These are phyloP conservation scores for Cerastis leucographa DNA, from an alignment of 2,888 invertebrate species.

Conservation along the genomic window DNA sequence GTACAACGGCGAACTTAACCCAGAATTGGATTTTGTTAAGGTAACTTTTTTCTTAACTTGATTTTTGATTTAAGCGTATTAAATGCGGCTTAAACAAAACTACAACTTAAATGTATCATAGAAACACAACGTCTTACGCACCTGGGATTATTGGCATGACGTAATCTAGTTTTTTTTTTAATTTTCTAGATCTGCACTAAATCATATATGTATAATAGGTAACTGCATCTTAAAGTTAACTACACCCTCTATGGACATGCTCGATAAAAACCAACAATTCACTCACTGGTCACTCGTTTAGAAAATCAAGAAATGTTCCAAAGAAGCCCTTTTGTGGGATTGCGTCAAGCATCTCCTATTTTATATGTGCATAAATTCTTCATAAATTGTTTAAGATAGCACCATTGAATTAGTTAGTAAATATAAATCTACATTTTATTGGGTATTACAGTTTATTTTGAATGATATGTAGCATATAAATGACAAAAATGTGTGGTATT, in stretches of 20 bases:
- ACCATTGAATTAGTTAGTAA: constrained; percentile 54
- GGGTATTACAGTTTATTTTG: constrained; percentile 44
- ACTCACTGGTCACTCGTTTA: constrained; percentile 11
- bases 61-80: neutral
- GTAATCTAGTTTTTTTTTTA: neutral
- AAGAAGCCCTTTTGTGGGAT: constrained; percentile 38
- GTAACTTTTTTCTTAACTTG: neutral
- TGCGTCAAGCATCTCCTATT: constrained; percentile 32
- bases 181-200: neutral
- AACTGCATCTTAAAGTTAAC: neutral
- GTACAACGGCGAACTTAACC: neutral
- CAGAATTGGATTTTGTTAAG: neutral
- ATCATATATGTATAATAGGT: neutral
- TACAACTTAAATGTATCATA: neutral
- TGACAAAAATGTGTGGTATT: constrained; percentile 28
- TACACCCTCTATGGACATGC: neutral
- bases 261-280: constrained; percentile 27
- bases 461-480: constrained; percentile 43
- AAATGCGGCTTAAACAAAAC: neutral
- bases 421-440: constrained; percentile 62
- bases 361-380: constrained; percentile 59
- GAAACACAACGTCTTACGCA: neutral
- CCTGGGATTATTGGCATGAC: neutral
- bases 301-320: constrained; percentile 25
- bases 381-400: constrained; percentile 49